Evolutionary conservation across 2,797 vertebrate species (phyloP).

Genomic region (Gadopsis bispinosus): DNA sequence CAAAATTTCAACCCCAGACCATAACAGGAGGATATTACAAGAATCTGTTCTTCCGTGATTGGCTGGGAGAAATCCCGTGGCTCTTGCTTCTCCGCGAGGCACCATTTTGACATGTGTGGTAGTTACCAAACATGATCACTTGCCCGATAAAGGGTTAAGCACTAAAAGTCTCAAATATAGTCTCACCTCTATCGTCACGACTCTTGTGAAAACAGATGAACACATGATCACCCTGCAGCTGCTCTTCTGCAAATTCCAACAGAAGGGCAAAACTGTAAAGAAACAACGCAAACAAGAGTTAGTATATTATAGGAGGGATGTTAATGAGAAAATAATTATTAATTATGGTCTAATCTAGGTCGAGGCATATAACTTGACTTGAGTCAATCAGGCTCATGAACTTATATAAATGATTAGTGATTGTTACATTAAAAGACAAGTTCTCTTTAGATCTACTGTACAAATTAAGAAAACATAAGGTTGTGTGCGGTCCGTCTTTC

Average conservation of each 20-base stretch:
- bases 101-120: no score
- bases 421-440: background rate
- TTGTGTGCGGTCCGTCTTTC: background rate
- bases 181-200: conserved; percentile 94
- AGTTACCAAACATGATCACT: no score
- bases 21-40: no score
- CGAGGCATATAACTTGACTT: background rate
- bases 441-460: background rate
- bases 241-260: conserved; percentile 96
- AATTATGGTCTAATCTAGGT: background rate
- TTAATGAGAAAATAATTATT: conserved; percentile 13
- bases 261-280: conserved; percentile 91
- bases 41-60: no score
- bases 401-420: background rate
- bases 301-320: background rate
- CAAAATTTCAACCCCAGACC: no score
- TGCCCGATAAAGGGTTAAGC: background rate
- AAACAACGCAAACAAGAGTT: conserved; percentile 1
- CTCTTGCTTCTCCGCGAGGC: no score
- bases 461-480: background rate
- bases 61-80: no score
- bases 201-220: conserved; percentile 98
- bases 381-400: background rate
- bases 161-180: background rate
- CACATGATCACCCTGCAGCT: conserved; percentile 92